Percentiles rank a stretch among this genome's conserved stretches.
Conservation (phyloP, 1,140 invertebrate species). For the Aphaenogaster floridana region DNA sequence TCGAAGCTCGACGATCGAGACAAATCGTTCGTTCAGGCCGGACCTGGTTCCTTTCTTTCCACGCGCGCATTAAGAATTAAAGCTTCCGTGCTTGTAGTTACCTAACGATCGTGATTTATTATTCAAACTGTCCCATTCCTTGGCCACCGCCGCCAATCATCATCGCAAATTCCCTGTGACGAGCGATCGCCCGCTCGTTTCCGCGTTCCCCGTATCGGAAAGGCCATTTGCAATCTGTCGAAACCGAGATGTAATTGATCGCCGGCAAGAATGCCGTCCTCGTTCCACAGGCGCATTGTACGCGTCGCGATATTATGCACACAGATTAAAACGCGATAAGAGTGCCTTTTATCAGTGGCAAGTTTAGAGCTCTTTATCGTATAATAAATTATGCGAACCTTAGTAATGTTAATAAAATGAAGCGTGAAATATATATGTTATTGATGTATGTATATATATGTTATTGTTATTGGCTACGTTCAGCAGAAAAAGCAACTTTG, state of each 20-base stretch:
- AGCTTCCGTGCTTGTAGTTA: slow-evolving; percentile 80
- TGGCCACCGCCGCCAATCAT: slow-evolving; percentile 65
- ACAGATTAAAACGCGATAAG: slow-evolving; percentile 13
- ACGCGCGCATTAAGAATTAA: slow-evolving; percentile 79
- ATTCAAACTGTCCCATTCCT: slow-evolving; percentile 78
- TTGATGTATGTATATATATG: background rate
- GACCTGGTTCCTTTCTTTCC: slow-evolving; percentile 36
- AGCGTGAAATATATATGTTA: background rate
- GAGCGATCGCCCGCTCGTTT: slow-evolving; percentile 64
- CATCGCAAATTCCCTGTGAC: slow-evolving; percentile 80
- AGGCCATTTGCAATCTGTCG: slow-evolving; percentile 64
- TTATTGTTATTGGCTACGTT: no score
- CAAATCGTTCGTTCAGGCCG: slow-evolving; percentile 52
- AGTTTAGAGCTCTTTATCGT: slow-evolving; percentile 6
- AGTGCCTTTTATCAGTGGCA: background rate
- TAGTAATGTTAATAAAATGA: background rate
- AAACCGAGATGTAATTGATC: slow-evolving; percentile 61
- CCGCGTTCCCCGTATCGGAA: slow-evolving; percentile 58
- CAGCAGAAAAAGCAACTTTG: no score
- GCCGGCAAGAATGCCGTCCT: slow-evolving; percentile 30
- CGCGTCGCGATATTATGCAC: slow-evolving; percentile 31
- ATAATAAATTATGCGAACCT: slow-evolving; percentile 1
- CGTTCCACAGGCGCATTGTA: slow-evolving; percentile 8
- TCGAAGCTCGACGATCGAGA: slow-evolving; percentile 62
- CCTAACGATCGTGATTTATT: slow-evolving; percentile 79